Conservation (phyloP, 2,113 vertebrate species). For the Nothocercus nigrocapillus region DNA sequence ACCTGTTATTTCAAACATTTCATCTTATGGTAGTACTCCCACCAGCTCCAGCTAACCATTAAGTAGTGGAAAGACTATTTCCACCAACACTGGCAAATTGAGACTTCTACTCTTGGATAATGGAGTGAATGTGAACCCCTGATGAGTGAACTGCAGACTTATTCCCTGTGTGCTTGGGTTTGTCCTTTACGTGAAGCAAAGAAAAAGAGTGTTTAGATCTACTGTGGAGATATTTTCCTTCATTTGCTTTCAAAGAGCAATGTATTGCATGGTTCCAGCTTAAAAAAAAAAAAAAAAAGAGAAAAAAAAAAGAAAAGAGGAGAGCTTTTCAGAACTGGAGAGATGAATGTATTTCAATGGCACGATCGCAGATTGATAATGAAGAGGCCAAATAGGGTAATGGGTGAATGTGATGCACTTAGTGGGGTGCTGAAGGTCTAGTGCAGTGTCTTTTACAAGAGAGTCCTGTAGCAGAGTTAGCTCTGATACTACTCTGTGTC, state of each 20-base stretch:
- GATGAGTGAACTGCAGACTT: not conserved
- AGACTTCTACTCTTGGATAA: not conserved
- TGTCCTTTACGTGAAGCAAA: not conserved
- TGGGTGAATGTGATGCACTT: not conserved
- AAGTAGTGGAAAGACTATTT: not conserved
- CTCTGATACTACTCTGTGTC: not conserved
- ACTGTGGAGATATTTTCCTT: not conserved
- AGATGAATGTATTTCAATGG: not conserved
- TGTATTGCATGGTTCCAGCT: not conserved
- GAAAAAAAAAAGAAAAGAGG: no score
- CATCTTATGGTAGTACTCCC: not conserved
- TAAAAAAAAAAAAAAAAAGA: not conserved
- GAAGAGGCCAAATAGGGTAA: not conserved
- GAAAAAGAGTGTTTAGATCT: not conserved
- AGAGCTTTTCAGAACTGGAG: not conserved
- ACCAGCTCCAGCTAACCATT: not conserved
- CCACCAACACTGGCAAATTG: not conserved
- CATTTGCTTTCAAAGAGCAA: not conserved
- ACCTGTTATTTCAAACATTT: not conserved
- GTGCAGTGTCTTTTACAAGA: not conserved
- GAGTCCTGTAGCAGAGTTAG: not conserved
- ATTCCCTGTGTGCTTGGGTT: not conserved
- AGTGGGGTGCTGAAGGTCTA: accelerated
- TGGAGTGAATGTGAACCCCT: not conserved
- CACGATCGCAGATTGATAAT: not conserved